Evolutionary conservation across 1,140 invertebrate genomes (phyloP), one percentile per base, ranked within the genome.

Genomic region (Drosophila prosaltans): DNA sequence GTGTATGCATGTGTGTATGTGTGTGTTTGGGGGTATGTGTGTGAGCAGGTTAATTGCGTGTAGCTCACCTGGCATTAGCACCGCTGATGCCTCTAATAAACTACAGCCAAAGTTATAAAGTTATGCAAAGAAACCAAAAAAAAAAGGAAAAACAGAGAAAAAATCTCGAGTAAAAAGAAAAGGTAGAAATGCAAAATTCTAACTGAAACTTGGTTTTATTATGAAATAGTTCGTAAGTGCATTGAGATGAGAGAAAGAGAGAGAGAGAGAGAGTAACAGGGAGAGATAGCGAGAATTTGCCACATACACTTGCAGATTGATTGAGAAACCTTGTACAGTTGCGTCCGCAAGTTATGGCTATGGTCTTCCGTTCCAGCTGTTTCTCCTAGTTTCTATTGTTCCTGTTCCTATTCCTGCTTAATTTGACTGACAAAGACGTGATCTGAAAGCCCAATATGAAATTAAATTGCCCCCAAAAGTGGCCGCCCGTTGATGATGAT

Each of bases 391-490:
- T 51, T 26, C 8, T 26, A 24, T 51, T 51, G 45, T 48, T 48
- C 45, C 28, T 58, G 11, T 21, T 10, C 8, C 39, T 8, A 41
- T n/a, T 59, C 3, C 39, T 60, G 24, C 65, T 65, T 43, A 73
- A 67, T 69, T 73, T 59, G 70, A 72, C 65, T 68, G 71, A 28
- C 30, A 57, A 30, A 41, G 66, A 76, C 76, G 76, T 79, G 76
- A 79, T 73, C 76, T 72, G 76, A 79, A 79, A 79, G 62, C 61
- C 40, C 65, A 79, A 76, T 61, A 65, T 72, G 73, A 79, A 76
- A 79, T 79, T 79, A 79, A 79, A 69, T 68, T 74, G 64, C 75
- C 45, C 55, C 64, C 40, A 16, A 36, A 26, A 41, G 16, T 30
- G 36, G 62, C 41, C 36, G 36, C 57, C 41, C 36, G 48, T 4